Evolutionary conservation across 2,888 invertebrate species (phyloP).

Genomic region (Phyllotreta striolata): DNA sequence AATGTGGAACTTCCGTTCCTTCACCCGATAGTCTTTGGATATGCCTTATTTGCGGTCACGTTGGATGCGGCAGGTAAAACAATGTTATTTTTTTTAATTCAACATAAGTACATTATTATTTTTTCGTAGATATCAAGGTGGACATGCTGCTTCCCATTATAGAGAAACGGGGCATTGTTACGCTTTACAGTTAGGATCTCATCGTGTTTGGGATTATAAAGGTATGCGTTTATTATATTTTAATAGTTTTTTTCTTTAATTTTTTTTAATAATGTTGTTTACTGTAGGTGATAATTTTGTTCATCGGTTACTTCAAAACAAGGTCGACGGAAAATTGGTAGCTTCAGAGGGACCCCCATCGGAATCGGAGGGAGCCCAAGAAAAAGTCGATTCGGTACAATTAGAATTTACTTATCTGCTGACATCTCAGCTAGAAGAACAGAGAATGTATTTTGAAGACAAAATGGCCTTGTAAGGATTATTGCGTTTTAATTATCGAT

Average conservation of each 20-base stretch:
- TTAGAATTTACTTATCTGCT: constrained; percentile 96
- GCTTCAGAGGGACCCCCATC: constrained; percentile 74
- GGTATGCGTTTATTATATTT: constrained; percentile 62
- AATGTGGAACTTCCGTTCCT: constrained; percentile 64
- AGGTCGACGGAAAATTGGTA: constrained; percentile 95
- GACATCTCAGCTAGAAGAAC: constrained; percentile 94
- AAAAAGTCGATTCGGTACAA: constrained; percentile 94
- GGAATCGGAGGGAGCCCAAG: constrained; percentile 69
- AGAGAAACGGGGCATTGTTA: constrained; percentile 96
- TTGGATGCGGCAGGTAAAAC: constrained; percentile 83
- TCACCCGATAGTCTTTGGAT: constrained; percentile 93
- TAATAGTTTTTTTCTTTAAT: not conserved
- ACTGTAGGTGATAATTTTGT: constrained; percentile 49
- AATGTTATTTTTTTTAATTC: constrained; percentile 14
- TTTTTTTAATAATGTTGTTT: constrained; percentile 12
- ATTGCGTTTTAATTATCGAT: not conserved
- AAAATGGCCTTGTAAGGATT: constrained; percentile 65
- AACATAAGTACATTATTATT: constrained; percentile 21
- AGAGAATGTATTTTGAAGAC: constrained; percentile 91
- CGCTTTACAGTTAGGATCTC: constrained; percentile 94
- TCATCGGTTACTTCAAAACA: constrained; percentile 94
- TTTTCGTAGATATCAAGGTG: constrained; percentile 66
- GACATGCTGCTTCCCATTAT: constrained; percentile 97
- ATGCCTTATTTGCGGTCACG: constrained; percentile 97
- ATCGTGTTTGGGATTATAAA: constrained; percentile 99